Evolutionary conservation across 2,888 invertebrate genomes (phyloP).

Genomic region (Lydus trimaculatus): DNA sequence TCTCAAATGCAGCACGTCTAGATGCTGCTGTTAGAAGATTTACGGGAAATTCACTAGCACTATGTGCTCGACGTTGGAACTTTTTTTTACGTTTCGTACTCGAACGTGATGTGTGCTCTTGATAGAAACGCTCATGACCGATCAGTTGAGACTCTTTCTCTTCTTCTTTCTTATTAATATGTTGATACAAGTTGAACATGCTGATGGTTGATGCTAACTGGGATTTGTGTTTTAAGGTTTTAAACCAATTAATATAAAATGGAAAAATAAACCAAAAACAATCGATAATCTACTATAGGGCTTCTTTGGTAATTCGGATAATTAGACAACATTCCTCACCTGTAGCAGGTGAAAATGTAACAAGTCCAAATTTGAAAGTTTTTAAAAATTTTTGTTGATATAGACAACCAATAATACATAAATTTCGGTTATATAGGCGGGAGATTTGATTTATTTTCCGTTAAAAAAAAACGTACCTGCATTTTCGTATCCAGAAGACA

Average conservation of each 20-base stretch:
- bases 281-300: slow-evolving; percentile 2
- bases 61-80: slow-evolving; percentile 71
- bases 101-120: slow-evolving; percentile 66
- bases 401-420: slow-evolving; percentile 3
- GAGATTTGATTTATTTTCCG: background rate
- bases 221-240: slow-evolving; percentile 39
- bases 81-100: slow-evolving; percentile 61
- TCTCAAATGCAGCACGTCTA: slow-evolving; percentile 67
- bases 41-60: slow-evolving; percentile 72
- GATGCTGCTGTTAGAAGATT: slow-evolving; percentile 70
- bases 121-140: slow-evolving; percentile 83
- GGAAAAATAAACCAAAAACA: background rate
- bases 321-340: background rate
- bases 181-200: slow-evolving; percentile 82
- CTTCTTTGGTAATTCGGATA: slow-evolving; percentile 6
- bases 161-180: slow-evolving; percentile 67
- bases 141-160: slow-evolving; percentile 70
- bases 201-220: slow-evolving; percentile 14
- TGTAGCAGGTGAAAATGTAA: background rate
- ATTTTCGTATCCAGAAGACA: slow-evolving; percentile 61
- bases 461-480: slow-evolving; percentile 57
- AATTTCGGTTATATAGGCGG: background rate
- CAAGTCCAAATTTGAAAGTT: background rate
- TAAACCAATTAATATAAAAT: slow-evolving; percentile 38
- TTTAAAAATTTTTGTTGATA: background rate